phyloP scores from a whole-genome alignment of 2,113 vertebrate genomes.

The Syngnathus scovelli region DNA sequence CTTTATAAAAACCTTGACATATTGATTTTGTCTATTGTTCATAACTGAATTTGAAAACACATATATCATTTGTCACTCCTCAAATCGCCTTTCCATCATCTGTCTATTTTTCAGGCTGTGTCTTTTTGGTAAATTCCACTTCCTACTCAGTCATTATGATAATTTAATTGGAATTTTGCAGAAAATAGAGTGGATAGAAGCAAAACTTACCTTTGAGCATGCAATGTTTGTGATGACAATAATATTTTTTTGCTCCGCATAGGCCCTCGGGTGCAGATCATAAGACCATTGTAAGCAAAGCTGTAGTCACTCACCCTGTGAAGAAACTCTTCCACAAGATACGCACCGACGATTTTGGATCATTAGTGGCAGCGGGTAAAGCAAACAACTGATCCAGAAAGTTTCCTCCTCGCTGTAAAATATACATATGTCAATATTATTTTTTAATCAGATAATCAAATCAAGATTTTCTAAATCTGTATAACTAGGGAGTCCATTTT shows the following conservation, averaged over 20 bases:
- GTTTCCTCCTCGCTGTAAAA: background rate
- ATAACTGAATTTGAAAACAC: background rate
- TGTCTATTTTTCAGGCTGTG: background rate
- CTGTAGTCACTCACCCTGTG: background rate
- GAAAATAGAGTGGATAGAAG: background rate
- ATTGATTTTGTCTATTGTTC: background rate
- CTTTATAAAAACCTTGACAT: background rate
- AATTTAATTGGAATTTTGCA: background rate
- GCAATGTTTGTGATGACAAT: background rate
- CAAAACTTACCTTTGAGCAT: background rate
- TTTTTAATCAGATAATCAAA: background rate
- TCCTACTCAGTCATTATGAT: background rate
- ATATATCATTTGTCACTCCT: background rate
- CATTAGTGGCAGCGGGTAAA: background rate
- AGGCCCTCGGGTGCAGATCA: background rate
- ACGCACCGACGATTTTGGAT: background rate
- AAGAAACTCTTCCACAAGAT: background rate
- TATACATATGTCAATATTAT: too few species aligned
- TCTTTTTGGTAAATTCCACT: background rate
- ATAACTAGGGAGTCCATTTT: slow-evolving; percentile 10
- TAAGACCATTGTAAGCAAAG: background rate
- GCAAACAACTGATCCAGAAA: background rate
- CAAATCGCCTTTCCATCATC: background rate
- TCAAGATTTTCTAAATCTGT: background rate
- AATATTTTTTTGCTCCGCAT: background rate